Evolutionary conservation across 2,888 invertebrate species (phyloP), one percentile per base, ranked within the genome.

Genomic region (Heliconius ismenius): DNA sequence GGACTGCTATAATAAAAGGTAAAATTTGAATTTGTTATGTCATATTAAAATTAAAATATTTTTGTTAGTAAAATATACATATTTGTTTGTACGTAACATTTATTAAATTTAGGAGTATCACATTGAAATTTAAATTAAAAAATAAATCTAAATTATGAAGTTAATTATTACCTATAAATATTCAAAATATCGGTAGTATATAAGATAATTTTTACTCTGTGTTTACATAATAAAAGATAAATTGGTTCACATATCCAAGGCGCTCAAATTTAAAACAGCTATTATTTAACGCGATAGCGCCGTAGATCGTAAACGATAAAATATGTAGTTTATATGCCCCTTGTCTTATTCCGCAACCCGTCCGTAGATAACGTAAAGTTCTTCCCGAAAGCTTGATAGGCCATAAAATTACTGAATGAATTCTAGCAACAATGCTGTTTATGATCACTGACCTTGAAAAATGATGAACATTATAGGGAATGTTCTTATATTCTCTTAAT

Each of bases 211-310:
- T 15, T 62, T 26, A 1, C 28, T 21, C 26, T 32, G 18, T 64
- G 18, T 10, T 18, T 62, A 21, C 10, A 64, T n/a, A 36, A n/a
- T 24, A 65, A 39, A 39, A 39, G 60, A 65, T 65, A 36, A 13
- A 67, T 67, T 24, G 39, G 24, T 67, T 24, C 15, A 67, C 7
- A 39, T 39, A 24, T n/a, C 24, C 65, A 67, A 67, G 36, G 21
- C 26, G 39, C 62, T 62, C n/a, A 62, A 62, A 69, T 60, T 68
- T 75, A 70, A 60, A 75, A 24, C 68, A 75, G 62, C 75, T 63
- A 73, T 80, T 81, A 85, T 87, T 86, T 82, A 86, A 88, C 85
- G 64, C 74, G 63, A 69, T 76, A 73, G 54, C 67, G 54, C 32
- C 4, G 39, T 39, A n/a, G 62, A 32, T 73, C 73, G 62, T 75